Conservation (phyloP, 2,113 vertebrate species). For the Pelecanus crispus region DNA sequence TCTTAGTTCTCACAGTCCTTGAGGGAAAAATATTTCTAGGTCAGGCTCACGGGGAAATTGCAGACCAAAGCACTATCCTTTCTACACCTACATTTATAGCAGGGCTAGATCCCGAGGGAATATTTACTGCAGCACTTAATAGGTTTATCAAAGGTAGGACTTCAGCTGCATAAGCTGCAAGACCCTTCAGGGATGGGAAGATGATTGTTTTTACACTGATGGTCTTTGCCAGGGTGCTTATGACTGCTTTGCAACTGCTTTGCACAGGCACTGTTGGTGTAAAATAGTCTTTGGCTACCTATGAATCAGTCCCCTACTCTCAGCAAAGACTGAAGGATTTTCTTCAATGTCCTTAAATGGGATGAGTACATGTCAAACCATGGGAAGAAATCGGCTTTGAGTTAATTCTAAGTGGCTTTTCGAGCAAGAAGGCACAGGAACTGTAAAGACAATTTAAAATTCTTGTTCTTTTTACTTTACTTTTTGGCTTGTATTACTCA, state of each 20-base stretch:
- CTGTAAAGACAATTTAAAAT: neutral
- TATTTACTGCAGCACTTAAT: constrained; percentile 16
- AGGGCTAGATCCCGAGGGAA: neutral
- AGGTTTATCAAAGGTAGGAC: constrained; percentile 45
- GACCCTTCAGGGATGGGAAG: constrained; percentile 13
- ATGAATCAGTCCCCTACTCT: neutral
- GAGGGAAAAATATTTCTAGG: neutral
- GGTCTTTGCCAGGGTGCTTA: constrained; percentile 35
- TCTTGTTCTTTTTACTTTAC: neutral
- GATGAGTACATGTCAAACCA: neutral
- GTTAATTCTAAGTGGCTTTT: neutral
- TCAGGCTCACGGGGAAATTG: neutral
- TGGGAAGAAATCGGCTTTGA: neutral
- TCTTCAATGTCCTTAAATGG: neutral
- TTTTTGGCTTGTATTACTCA: neutral
- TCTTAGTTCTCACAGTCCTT: neutral
- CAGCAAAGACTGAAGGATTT: constrained; percentile 7
- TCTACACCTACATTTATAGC: neutral
- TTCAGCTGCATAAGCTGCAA: constrained; percentile 5
- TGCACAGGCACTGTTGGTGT: constrained; percentile 38
- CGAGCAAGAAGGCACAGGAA: neutral
- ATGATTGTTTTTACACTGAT: constrained; percentile 32
- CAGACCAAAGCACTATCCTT: constrained; percentile 1
- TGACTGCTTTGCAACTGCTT: constrained; percentile 26
- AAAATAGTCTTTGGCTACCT: constrained; percentile 48